Evolutionary conservation across 1,140 invertebrate species (phyloP).

Genomic region (Reticulitermes speratus): DNA sequence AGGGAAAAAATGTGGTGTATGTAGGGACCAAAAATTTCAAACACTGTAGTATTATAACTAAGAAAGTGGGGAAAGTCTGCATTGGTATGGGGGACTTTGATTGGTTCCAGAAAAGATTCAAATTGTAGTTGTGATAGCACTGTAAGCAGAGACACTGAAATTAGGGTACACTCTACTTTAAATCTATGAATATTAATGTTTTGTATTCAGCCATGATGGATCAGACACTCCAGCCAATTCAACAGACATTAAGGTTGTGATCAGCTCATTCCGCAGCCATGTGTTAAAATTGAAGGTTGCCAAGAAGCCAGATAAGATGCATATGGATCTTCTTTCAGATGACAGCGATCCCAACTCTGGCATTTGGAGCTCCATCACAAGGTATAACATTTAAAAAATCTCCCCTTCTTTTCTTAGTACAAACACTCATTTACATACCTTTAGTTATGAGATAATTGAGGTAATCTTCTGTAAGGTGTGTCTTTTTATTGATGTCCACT

Average conservation of each 20-base stretch:
- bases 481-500: too few relatives aligned
- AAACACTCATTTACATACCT: neutral
- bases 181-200: neutral
- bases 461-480: too few relatives aligned
- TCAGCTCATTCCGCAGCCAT: conserved; percentile 86
- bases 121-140: too few relatives aligned
- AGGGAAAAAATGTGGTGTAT: too few relatives aligned
- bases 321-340: conserved; percentile 82
- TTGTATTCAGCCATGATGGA: conserved; percentile 63
- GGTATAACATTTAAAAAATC: conserved; percentile 52
- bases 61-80: too few relatives aligned
- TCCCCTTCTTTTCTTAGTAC: neutral
- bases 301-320: conserved; percentile 84
- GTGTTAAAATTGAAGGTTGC: conserved; percentile 88
- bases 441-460: neutral
- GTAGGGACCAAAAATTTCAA: too few relatives aligned
- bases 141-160: too few relatives aligned
- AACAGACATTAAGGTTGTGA: conserved; percentile 77
- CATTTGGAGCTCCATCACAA: conserved; percentile 93
- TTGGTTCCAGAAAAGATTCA: too few relatives aligned
- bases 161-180: too few relatives aligned
- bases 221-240: conserved; percentile 68
- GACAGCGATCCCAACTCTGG: conserved; percentile 69
- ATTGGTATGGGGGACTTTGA: too few relatives aligned
- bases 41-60: too few relatives aligned